Evolutionary conservation across 2,888 invertebrate species (phyloP).

Genomic region (Dicranocentrus wangi): DNA sequence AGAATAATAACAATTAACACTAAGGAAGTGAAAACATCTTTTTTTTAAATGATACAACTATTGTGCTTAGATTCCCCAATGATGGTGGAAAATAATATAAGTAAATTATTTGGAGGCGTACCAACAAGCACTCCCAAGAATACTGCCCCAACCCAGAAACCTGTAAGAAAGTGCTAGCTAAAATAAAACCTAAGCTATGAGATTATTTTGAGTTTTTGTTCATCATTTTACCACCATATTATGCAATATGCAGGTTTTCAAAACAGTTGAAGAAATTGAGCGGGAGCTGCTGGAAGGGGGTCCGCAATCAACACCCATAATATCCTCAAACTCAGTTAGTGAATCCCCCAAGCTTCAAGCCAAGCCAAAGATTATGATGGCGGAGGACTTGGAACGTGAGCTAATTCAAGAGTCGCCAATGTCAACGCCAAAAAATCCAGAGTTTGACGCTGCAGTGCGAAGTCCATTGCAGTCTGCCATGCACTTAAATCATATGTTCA

Average conservation of each 20-base stretch:
- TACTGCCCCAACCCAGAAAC: slow-evolving; percentile 30
- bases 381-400: slow-evolving; percentile 70
- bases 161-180: slow-evolving; percentile 39
- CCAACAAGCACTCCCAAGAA: slow-evolving; percentile 45
- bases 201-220: no score
- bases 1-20: no score
- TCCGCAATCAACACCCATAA: slow-evolving; percentile 10
- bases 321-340: slow-evolving; percentile 13
- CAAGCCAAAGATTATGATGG: slow-evolving; percentile 68
- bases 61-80: neutral
- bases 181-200: no score
- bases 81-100: slow-evolving; percentile 36
- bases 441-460: slow-evolving; percentile 23
- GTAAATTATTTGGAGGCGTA: slow-evolving; percentile 53
- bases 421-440: slow-evolving; percentile 30
- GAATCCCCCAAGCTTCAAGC: neutral
- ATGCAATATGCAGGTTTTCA: slow-evolving; percentile 67
- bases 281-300: slow-evolving; percentile 68
- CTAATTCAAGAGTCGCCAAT: slow-evolving; percentile 65
- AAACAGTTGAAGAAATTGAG: slow-evolving; percentile 72
- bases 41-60: neutral
- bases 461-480: slow-evolving; percentile 30
- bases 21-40: no score
- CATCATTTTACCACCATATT: no score
- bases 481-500: slow-evolving; percentile 30